Evolutionary conservation across 2,888 invertebrate species (phyloP), one percentile per base, ranked within the genome.

Genomic region (Dolichomitus sp.): DNA sequence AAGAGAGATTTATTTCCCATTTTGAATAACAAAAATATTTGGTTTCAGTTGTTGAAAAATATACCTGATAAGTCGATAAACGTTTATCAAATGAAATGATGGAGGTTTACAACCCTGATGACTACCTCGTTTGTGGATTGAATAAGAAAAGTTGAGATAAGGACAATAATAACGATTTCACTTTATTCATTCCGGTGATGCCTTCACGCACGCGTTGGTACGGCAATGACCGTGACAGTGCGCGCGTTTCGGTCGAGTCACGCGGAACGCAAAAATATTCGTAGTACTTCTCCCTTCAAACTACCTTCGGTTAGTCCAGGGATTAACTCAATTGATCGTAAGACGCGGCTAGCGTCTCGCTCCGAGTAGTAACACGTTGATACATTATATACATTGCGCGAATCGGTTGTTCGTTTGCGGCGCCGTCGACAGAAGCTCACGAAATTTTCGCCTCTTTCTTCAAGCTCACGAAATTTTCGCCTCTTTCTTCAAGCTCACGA

Each of bases 231-330:
- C 57, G 65, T 23, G 19, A 61, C 63, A 63, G 57, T 52, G 17
- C 63, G 40, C 69, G 45, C 33, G 50, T 66, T 17, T 54, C 57
- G 40, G 27, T 37, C 23, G 69, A 63, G 50, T 50, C 37, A 83
- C 70, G 70, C 81, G 84, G 82, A 87, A 85, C 85, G 86, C 85
- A 86, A 89, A 87, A 89, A 87, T 84, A 85, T 84, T 73, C 83
- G 59, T 79, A 72, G 37, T 72, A 45, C 45, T 50, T 73, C 63
- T 19, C 42, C 70, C 65, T 48, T 37, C 45, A 61, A 61, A 68
- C 65, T 75, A 79, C 59, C 72, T 40, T 74, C 61, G 66, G 68
- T 80, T 80, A 73, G 73, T 80, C 57, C 69, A 66, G 69, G 40
- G 59, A 69, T 82, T 54, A 66, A 83, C 76, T 80, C 61, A 73